Evolutionary conservation across 2,888 invertebrate genomes (phyloP).

Genomic region (Ophion ventricosus): DNA sequence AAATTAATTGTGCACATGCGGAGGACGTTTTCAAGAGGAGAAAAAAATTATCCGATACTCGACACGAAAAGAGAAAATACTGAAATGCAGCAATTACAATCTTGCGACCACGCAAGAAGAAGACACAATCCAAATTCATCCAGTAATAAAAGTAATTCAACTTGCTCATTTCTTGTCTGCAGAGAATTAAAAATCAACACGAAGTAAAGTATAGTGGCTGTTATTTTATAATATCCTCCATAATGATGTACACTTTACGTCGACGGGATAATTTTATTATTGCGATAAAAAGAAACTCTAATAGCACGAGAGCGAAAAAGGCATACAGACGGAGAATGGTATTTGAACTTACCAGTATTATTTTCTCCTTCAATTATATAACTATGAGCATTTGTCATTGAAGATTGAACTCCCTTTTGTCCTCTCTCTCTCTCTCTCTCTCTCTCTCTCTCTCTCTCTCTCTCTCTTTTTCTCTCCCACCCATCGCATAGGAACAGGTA

Average conservation of each 20-base stretch:
- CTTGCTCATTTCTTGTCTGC: neutral
- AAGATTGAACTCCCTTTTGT: neutral
- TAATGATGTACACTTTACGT: neutral
- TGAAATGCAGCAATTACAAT: neutral
- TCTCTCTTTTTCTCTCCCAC: neutral
- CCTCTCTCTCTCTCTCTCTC: neutral
- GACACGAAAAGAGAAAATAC: neutral
- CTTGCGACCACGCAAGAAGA: neutral
- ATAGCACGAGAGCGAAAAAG: neutral
- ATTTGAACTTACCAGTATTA: constrained; percentile 27
- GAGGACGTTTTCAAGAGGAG: neutral
- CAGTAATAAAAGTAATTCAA: neutral
- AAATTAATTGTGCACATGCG: too few species aligned
- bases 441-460: neutral
- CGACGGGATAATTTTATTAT: neutral
- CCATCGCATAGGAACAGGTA: neutral
- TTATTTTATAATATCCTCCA: constrained; percentile 5
- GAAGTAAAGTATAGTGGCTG: neutral
- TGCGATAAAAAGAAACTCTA: neutral
- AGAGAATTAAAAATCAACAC: neutral
- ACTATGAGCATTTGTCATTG: constrained; percentile 8
- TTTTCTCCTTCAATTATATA: constrained; percentile 17
- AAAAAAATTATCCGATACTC: neutral
- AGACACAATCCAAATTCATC: neutral
- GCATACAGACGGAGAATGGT: constrained; percentile 8